Evolutionary conservation across 2,113 vertebrate genomes (phyloP).

Genomic region (Rhombomys opimus): DNA sequence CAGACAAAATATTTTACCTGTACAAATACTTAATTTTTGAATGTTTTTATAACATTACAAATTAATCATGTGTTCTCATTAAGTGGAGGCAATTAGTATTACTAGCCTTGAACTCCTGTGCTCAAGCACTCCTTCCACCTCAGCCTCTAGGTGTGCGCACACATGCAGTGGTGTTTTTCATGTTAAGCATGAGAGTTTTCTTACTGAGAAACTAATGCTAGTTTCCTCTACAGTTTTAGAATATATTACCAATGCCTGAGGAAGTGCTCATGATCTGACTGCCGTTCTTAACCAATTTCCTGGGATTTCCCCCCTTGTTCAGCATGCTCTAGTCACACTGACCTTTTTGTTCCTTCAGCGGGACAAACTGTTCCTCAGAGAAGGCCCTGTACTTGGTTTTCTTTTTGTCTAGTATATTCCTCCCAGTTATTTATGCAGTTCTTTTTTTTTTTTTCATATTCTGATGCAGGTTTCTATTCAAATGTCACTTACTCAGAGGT

Average conservation of each 20-base stretch:
- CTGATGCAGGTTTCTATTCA: slow-evolving; percentile 21
- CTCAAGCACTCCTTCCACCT: neutral
- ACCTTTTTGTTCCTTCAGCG: neutral
- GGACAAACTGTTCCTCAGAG: slow-evolving; percentile 35
- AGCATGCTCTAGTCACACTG: neutral
- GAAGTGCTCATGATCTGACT: neutral
- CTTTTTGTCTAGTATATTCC: neutral
- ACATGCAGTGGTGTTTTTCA: neutral
- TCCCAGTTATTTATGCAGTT: neutral
- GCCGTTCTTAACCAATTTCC: slow-evolving; percentile 20
- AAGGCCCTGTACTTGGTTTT: slow-evolving; percentile 30
- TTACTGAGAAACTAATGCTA: neutral
- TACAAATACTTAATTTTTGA: slow-evolving; percentile 27
- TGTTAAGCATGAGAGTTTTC: slow-evolving; percentile 22
- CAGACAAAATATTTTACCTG: neutral
- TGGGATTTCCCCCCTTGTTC: neutral
- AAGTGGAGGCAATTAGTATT: neutral
- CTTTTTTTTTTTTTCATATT: neutral
- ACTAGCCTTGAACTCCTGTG: neutral
- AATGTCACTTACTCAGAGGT: neutral
- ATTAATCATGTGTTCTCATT: neutral
- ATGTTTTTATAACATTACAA: neutral
- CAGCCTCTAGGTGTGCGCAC: too few relatives aligned
- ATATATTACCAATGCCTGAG: neutral
- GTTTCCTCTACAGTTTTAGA: slow-evolving; percentile 18